Evolutionary conservation across 2,797 vertebrate genomes (phyloP).

Genomic region (Oryzias sinensis): DNA sequence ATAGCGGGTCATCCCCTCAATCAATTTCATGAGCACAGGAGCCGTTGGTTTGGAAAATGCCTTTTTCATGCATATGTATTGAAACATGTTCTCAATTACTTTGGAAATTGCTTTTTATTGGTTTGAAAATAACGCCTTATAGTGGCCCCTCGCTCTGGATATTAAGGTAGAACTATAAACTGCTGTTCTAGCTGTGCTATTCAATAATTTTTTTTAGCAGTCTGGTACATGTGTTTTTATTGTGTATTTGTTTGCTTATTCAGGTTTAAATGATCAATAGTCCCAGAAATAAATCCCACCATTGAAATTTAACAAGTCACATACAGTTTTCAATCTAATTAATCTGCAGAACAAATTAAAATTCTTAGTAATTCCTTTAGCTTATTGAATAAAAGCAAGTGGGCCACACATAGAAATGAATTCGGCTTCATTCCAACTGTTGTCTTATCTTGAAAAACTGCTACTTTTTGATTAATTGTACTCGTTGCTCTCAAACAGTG

Average conservation of each 20-base stretch:
- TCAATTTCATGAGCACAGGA: conserved; percentile 97
- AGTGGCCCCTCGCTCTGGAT: conserved; percentile 78
- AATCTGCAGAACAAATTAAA: too few species aligned
- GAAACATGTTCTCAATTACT: conserved; percentile 99
- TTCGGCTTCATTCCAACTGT: too few species aligned
- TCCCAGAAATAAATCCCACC: too few species aligned
- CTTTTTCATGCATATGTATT: conserved; percentile 99
- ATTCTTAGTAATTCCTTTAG: too few species aligned
- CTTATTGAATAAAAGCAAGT: too few species aligned
- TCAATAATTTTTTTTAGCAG: conserved; percentile 4
- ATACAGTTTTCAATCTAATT: too few species aligned
- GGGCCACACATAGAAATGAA: too few species aligned
- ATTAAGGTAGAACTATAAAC: conserved; percentile 67
- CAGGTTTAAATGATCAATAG: too few species aligned
- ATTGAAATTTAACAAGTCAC: too few species aligned
- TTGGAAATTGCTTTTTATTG: conserved; percentile 98
- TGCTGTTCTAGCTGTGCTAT: conserved; percentile 1
- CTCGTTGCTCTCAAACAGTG: background rate
- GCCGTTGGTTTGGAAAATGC: conserved; percentile 90
- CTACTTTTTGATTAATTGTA: background rate
- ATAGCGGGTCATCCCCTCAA: conserved; percentile 99
- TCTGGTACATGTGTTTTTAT: background rate
- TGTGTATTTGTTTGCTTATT: background rate
- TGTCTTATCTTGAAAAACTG: too few species aligned
- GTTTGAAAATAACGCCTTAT: conserved; percentile 86